These are phyloP conservation scores for Notodonta dromedarius DNA, from an alignment of 2,888 invertebrate species.

Conservation along the genomic window DNA sequence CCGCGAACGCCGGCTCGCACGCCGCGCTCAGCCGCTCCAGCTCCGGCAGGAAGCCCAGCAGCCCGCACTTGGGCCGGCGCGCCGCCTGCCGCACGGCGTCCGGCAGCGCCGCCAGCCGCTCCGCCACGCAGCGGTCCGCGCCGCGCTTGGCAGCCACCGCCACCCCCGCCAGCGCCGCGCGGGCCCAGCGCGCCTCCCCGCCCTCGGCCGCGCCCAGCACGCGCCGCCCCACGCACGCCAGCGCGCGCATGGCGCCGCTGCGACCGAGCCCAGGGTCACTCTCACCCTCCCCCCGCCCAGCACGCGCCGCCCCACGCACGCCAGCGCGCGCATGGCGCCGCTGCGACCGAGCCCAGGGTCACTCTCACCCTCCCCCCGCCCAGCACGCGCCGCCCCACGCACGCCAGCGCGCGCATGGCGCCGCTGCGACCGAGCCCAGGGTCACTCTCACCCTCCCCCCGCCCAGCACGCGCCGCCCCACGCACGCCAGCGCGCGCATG, in stretches of 20 bases:
- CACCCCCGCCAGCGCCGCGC: conserved; percentile 75
- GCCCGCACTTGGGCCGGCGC: conserved; percentile 91
- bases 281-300: neutral
- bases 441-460: neutral
- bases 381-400: conserved; percentile 50
- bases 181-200: conserved; percentile 63
- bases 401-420: conserved; percentile 96
- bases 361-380: neutral
- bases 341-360: conserved; percentile 73
- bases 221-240: conserved; percentile 96
- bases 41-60: conserved; percentile 94
- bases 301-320: conserved; percentile 78
- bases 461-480: neutral
- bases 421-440: conserved; percentile 85
- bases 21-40: conserved; percentile 95
- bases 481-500: conserved; percentile 95
- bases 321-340: conserved; percentile 97
- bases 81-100: conserved; percentile 57
- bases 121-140: conserved; percentile 3
- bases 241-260: conserved; percentile 96
- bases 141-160: conserved; percentile 86
- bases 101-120: conserved; percentile 27
- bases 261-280: conserved; percentile 21
- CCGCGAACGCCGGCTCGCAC: conserved; percentile 94
- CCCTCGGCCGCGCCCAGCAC: conserved; percentile 94